phyloP scores from a whole-genome alignment of 2,113 vertebrate genomes.

The Rynchops niger region DNA sequence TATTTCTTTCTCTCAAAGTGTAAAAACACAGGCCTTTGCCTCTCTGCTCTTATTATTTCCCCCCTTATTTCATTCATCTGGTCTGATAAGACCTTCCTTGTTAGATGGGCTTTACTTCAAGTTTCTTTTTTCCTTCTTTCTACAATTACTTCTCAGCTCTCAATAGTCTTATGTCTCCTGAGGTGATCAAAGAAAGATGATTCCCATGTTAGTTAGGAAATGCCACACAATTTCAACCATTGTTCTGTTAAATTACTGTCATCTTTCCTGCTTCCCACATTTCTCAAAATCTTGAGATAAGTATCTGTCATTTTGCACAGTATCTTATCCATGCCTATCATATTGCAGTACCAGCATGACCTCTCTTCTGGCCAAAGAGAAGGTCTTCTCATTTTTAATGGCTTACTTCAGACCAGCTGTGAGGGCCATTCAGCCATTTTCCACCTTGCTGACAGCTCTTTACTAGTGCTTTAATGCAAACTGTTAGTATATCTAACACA shows the following conservation, averaged over 20 bases:
- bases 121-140: neutral
- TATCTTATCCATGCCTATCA: neutral
- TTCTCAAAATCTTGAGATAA: neutral
- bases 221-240: neutral
- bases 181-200: neutral
- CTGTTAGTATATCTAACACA: neutral
- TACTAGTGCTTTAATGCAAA: neutral
- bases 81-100: neutral
- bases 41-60: neutral
- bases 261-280: neutral
- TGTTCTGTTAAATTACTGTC: neutral
- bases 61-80: neutral
- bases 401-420: neutral
- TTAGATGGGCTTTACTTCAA: neutral
- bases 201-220: neutral
- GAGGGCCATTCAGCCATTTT: neutral
- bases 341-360: neutral
- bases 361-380: neutral
- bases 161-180: neutral
- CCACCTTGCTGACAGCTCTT: neutral
- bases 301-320: neutral
- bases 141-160: neutral
- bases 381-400: neutral
- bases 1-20: neutral
- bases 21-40: neutral